Evolutionary conservation across 2,888 invertebrate genomes (phyloP), one percentile per base, ranked within the genome.

Genomic region (Plutella xylostella): DNA sequence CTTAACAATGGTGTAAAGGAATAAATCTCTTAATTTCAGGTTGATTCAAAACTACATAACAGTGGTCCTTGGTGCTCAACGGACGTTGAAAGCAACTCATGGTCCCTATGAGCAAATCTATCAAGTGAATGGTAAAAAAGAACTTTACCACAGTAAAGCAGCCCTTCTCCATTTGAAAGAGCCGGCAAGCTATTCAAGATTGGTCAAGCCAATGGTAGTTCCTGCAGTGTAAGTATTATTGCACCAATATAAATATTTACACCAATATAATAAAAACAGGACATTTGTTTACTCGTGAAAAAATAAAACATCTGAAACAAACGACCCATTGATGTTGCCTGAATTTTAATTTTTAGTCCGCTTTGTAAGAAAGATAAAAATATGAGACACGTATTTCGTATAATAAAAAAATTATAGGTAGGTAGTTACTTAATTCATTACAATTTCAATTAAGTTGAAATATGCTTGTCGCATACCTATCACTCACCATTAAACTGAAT

Each of bases 101-200:
- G 89, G 92, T 33, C 88, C 90, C 4, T 86, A 90, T 60, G 92
- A 94, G 63, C 90, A 92, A 77, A 82, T 87, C n/a, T 75, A 85
- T 22, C 72, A 80, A 45, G 83, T 94, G 3, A 86, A 89, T 51
- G 85, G 86, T 22, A 82, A 87, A 4, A 85, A 86, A 52, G 64
- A 67, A 2, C 67, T 92, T 12, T 79, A 86, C 25, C 72, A 77
- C 21, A 88, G 87, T 14, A 87, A 90, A 63, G 85, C 89, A 0
- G 62, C 85, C 3, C 63, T 94, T 19, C 68, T 93, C 41, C 89
- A 89, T 60, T 68, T 93, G 47, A 86, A 86, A 49, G 55, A 73
- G 40, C 79, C 87, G 0, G 86, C 88, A 2, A 71, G 76, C 21
- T 87, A 88, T 53, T 88, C 88, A 0, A 85, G 87, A 63, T 85